Evolutionary conservation across 2,797 vertebrate species (phyloP), one percentile per base, ranked within the genome.

Genomic region (Erpetoichthys calabaricus): DNA sequence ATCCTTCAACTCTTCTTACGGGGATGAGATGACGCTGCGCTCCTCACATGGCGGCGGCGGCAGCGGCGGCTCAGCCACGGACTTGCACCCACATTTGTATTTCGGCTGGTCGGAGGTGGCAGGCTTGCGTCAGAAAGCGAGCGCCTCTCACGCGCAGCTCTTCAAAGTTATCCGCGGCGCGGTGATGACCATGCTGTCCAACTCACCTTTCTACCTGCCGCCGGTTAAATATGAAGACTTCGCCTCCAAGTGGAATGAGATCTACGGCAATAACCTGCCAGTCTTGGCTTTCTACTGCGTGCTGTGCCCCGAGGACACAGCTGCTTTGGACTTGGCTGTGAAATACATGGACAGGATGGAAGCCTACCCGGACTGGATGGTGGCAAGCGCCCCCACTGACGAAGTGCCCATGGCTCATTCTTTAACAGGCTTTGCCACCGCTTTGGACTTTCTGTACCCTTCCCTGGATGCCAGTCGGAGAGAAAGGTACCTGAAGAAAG

Each of bases 231-330:
- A 97, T 0, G 73, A 68, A 57, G 90, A 92, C 71, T 98, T 98
- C 80, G 80, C 88, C 55, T 85, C 90, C 64, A 97, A 97, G 79
- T 98, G 95, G 95, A 97, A 98, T 65, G 95, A 99, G 80, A 92
- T 97, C 75, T 98, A 95, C 60, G 95, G 95, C 42, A 99, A 98
- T 79, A 95, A 99, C 74, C 77, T 99, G 64, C 90, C 94, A 62
- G 87, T 91, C 44, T 72, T 99, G 69, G 92, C 94, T 0, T 74
- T 99, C 62, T 97, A 98, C 77, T 99, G 94, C 80, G 77, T 97
- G 63, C 67, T 98, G 57, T 90, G 83, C 70, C 94, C 94, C 0
- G 92, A 97, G 72, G 94, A 99, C 77, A 84, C 85, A 45, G 75
- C 83, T 52, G 91, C 92, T 1, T 76, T 92, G 73, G 88, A 87